Evolutionary conservation across 2,113 vertebrate genomes (phyloP).

Genomic region (Morone chrysops): DNA sequence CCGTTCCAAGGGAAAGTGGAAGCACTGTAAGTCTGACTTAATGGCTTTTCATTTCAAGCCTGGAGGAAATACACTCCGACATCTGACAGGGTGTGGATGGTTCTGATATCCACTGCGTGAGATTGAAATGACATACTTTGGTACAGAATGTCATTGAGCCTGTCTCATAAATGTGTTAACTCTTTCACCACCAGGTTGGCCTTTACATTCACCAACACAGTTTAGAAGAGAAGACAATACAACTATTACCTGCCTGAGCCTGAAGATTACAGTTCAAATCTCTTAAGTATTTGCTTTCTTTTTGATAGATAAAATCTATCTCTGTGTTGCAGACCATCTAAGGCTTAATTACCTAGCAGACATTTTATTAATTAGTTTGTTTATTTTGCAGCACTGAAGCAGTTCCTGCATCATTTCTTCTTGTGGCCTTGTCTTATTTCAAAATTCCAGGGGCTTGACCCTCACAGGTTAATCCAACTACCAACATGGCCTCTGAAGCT

Average conservation of each 20-base stretch:
- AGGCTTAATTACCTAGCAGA: too few relatives aligned
- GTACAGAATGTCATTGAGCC: slow-evolving; percentile 10
- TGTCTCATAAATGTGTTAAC: slow-evolving; percentile 28
- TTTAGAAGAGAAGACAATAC: neutral
- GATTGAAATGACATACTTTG: slow-evolving; percentile 30
- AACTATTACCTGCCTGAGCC: too few relatives aligned
- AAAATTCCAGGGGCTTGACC: too few relatives aligned
- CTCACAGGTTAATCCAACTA: too few relatives aligned
- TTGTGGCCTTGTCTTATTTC: neutral
- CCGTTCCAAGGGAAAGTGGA: slow-evolving; percentile 17
- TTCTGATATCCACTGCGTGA: slow-evolving; percentile 1
- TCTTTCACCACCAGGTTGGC: neutral
- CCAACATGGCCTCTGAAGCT: too few relatives aligned
- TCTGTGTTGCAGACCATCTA: neutral
- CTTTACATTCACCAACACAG: neutral
- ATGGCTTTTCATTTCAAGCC: slow-evolving; percentile 46
- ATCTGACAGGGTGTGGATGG: slow-evolving; percentile 19
- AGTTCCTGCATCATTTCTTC: neutral
- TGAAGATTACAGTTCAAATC: neutral
- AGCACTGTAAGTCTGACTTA: slow-evolving; percentile 19
- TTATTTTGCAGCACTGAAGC: too few relatives aligned
- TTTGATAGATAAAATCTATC: neutral
- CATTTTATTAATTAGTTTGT: too few relatives aligned
- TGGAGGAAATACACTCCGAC: slow-evolving; percentile 27
- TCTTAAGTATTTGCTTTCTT: neutral